Base-by-base conservation (phyloP, 35 echinoderm and acorn worm genomes). In the Heliocidaris tuberculata region DNA sequence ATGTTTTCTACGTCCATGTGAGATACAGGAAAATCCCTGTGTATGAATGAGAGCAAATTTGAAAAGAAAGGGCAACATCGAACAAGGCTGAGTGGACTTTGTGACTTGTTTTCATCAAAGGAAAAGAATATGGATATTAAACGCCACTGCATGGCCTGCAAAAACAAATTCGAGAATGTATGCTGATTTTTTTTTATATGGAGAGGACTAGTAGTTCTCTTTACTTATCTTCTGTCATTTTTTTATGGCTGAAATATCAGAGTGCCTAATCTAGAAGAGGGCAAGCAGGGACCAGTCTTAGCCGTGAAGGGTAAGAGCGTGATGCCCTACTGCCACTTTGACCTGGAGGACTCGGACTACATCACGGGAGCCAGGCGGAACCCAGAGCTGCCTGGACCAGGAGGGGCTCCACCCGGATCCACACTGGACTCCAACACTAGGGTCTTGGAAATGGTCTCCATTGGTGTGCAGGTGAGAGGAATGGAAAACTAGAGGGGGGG, bases 241-340 rank as follows among this genome's bases (percentile, higher is more conserved):
- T 15, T 88, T 30, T 47, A 7, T 89, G 0, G 6, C n/a, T 48
- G 47, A 16, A 89, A 4, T 19, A 35, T 30, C 32, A 99, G 98
- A 31, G 96, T 99, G 49, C 96, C 98, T 15, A 99, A 99, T 85
- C 94, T 99, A 49, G 97, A 99, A 93, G 97, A 96, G 91, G 97
- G 98, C 31, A 97, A 99, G 94, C 98, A 99, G 70, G 98, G 98
- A 9, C 98, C 98, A 31, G 97, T 97, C 35, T 87, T 99, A 85
- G 85, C 97, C 10, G 94, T 97, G 16, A 94, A 90, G 59, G 98
- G 95, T 10, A 95, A 95, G 48, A 99, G 98, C 86, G 71, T 99
- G 49, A 99, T 99, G 98, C 98, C 98, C 71, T 99, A 96, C 96
- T 99, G 98, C 59, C 98, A 99, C 95, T 99, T 99, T 97, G 98